phyloP scores from a whole-genome alignment of 1,140 invertebrate species.

The Ips typographus region DNA sequence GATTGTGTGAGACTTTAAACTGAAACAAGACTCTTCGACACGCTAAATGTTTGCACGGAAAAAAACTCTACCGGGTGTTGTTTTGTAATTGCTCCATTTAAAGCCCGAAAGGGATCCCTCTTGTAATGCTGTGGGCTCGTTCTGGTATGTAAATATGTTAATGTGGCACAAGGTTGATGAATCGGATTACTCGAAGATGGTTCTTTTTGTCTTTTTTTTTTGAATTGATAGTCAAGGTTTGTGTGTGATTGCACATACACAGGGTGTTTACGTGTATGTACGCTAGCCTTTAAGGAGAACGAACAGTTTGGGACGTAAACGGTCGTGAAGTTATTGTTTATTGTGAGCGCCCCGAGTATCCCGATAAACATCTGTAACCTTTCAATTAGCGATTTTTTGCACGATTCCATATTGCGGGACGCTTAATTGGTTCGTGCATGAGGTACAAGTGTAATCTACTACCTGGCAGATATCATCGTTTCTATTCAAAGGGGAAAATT shows the following conservation, averaged over 20 bases:
- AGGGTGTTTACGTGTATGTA: background rate
- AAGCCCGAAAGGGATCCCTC: background rate
- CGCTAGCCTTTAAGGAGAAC: background rate
- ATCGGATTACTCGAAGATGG: background rate
- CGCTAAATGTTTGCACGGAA: background rate
- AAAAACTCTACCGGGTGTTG: background rate
- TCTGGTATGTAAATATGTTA: constrained; percentile 10
- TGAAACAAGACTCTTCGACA: constrained; percentile 23
- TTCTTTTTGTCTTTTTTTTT: background rate
- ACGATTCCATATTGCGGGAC: constrained; percentile 19
- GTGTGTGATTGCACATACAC: background rate
- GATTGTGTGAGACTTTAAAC: constrained; percentile 19
- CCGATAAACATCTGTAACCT: constrained; percentile 31
- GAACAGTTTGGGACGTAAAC: constrained; percentile 5
- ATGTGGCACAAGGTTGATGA: constrained; percentile 15
- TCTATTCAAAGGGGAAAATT: constrained; percentile 15
- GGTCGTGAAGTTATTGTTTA: constrained; percentile 29
- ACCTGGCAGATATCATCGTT: constrained; percentile 26
- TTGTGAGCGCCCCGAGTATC: constrained; percentile 15
- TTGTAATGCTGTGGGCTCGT: background rate
- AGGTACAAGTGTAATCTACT: constrained; percentile 26
- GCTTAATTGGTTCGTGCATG: constrained; percentile 25
- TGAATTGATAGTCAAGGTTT: no score
- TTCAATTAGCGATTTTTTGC: constrained; percentile 29
- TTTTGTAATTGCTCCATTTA: background rate